Base-by-base conservation (phyloP, 2,113 vertebrate species). In the Salvelinus sp. region DNA sequence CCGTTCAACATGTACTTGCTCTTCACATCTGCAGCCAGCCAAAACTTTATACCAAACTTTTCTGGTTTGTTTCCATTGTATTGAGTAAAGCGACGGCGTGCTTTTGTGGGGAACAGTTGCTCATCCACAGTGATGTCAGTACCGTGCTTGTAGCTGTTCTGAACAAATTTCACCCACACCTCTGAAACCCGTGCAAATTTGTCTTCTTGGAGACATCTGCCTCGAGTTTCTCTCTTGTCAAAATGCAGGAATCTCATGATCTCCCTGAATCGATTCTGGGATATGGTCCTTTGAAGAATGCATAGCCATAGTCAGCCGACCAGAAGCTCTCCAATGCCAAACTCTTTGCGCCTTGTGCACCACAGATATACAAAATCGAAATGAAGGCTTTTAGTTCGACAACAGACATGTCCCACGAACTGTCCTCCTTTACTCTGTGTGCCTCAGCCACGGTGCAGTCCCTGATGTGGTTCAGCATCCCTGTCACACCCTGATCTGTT, bases 11-110 rank as follows among this genome's bases (percentile, higher is more conserved):
- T 62, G 22, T 78, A 81, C 44, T 70, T 81, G 33, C 23, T n/a
- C 1, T 69, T 7, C 12, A 78, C 77, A 54, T 83, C 60, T 6
- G 76, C 72, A 6, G 67, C 79, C 22, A 81, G 18, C 67, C 67
- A 83, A 27, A 83, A 81, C 13, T 77, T 81, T 4, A 81, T 81
- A 4, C 67, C 78, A 72, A 78, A 74, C 60, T 62, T 77, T 22
- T 77, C 70, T 6, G 68, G 73, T 47, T 76, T 80, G 7, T 79
- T 79, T 3, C 22, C 7, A 68, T 65, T 69, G 30, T 75, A 75
- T 27, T 71, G 66, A 1, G 23, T 75, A 28, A 69, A 75, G 3
- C 18, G 30, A 28, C 78, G 70, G 1, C 6, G 30, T 1, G 22
- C 20, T 57, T 76, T 79, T 13, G 78, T 76, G 2, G 72, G 50